phyloP scores from a whole-genome alignment of 2,888 invertebrate species.

The Aphrophora alni region DNA sequence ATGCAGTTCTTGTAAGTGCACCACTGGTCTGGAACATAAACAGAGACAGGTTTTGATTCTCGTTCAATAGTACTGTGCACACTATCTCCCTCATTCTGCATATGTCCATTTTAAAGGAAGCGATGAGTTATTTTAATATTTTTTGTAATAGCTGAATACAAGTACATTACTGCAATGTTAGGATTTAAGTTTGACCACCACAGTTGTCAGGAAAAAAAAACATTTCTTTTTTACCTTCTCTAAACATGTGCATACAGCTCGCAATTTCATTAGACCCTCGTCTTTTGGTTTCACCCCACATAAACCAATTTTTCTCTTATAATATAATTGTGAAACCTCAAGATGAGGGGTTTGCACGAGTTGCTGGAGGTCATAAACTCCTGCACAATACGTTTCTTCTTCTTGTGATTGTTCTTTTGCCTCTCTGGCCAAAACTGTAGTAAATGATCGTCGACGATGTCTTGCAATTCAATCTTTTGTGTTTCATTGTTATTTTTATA shows the following conservation, averaged over 20 bases:
- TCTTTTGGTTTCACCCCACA: slow-evolving; percentile 19
- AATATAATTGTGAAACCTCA: slow-evolving; percentile 18
- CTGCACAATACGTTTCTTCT: slow-evolving; percentile 6
- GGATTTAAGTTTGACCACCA: slow-evolving; percentile 14
- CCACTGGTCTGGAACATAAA: neutral
- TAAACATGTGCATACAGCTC: neutral
- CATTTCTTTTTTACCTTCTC: slow-evolving; percentile 15
- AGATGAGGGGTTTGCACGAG: slow-evolving; percentile 15
- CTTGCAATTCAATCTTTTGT: neutral
- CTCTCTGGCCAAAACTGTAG: slow-evolving; percentile 9
- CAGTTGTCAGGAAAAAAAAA: slow-evolving; percentile 14
- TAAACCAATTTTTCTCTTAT: slow-evolving; percentile 3
- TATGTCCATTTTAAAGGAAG: slow-evolving; percentile 16
- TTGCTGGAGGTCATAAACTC: slow-evolving; percentile 19
- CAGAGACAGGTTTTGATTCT: neutral
- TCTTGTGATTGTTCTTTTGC: neutral
- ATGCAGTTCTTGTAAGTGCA: neutral
- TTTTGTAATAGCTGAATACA: neutral
- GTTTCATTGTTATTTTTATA: neutral
- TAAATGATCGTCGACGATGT: neutral
- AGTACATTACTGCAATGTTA: slow-evolving; percentile 12
- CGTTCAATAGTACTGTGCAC: slow-evolving; percentile 7
- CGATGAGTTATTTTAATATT: slow-evolving; percentile 17
- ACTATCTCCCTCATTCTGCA: slow-evolving; percentile 17
- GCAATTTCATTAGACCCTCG: slow-evolving; percentile 24